Base-by-base conservation (phyloP, 2,888 invertebrate species). In the Cecidostiba fungosa region DNA sequence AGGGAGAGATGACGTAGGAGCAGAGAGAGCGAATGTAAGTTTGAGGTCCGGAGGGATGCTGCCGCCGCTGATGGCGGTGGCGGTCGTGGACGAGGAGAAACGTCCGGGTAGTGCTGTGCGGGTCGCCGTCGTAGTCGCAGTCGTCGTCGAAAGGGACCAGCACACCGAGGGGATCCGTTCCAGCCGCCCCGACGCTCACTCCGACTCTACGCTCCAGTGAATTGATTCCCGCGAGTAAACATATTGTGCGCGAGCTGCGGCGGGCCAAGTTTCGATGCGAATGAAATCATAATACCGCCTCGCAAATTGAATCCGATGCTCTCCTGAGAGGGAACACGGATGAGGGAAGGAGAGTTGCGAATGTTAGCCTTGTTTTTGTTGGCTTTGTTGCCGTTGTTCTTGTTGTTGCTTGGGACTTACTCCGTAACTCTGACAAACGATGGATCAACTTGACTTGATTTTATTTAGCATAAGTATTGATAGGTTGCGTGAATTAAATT, bases 171-270 rank as follows among this genome's bases (percentile, higher is more conserved):
- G 85, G 82, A 79, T 79, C 82, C 78, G 81, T 82, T 85, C 85
- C 72, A 59, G 72, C 59, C 70, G 79, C 26, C 59, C 32, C 59
- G 76, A 36, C 66, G n/a, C 78, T 73, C 39, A 62, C 69, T 74
- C 80, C 19, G 74, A 23, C 39, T 79, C 84, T 50, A 82, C 87
- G 86, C 85, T 86, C 85, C 84, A 81, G 84, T 86, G 87, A 88
- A 87, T 88, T 86, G 88, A 87, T 88, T 88, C 87, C 87, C 87
- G 86, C 84, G 88, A 86, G 88, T 87, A 86, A 87, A 88, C 88
- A 88, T 88, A 88, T 88, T 88, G 88, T 88, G 88, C 78, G 77
- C 87, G 54, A 39, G 70, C 73, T 36, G 59, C 82, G 62, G 66
- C n/a, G 62, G 82, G 62, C 3, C 86, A 86, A 87, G 88, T 88